phyloP scores from a whole-genome alignment of 2,113 vertebrate genomes.

The Furnarius figulus region DNA sequence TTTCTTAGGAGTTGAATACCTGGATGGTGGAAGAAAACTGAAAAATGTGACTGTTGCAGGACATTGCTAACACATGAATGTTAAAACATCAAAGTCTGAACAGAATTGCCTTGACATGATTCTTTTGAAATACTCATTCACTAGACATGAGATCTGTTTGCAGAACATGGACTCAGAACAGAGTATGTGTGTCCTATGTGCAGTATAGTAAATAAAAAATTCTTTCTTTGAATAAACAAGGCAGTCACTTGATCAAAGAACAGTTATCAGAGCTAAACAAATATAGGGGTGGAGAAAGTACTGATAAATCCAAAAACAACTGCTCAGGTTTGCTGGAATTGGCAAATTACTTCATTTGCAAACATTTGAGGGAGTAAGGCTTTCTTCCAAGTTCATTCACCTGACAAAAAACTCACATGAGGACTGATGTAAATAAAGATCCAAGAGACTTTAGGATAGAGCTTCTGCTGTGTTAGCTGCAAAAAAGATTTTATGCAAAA shows the following conservation, averaged over 20 bases:
- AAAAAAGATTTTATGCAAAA: neutral
- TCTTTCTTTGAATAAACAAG: neutral
- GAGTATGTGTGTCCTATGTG: neutral
- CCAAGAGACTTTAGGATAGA: neutral
- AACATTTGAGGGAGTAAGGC: neutral
- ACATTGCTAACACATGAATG: neutral
- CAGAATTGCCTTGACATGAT: neutral
- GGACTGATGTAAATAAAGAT: neutral
- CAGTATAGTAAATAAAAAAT: neutral
- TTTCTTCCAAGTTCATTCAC: constrained; percentile 4
- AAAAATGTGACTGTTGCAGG: neutral
- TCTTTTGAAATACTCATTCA: neutral
- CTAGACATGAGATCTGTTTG: neutral
- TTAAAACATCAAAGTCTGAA: neutral
- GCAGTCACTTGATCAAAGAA: constrained; percentile 13
- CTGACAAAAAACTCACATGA: neutral
- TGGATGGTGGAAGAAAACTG: neutral
- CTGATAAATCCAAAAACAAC: constrained; percentile 24
- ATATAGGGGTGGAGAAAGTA: neutral
- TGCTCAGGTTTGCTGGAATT: neutral
- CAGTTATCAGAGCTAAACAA: constrained; percentile 43
- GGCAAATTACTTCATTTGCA: neutral
- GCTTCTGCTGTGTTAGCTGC: neutral
- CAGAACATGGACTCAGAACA: neutral
- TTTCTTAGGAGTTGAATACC: neutral